A percentile compares a stretch with the other conserved stretches of the same genome.
Conservation (phyloP, 2,797 vertebrate genomes). For the Leuciscus waleckii region DNA sequence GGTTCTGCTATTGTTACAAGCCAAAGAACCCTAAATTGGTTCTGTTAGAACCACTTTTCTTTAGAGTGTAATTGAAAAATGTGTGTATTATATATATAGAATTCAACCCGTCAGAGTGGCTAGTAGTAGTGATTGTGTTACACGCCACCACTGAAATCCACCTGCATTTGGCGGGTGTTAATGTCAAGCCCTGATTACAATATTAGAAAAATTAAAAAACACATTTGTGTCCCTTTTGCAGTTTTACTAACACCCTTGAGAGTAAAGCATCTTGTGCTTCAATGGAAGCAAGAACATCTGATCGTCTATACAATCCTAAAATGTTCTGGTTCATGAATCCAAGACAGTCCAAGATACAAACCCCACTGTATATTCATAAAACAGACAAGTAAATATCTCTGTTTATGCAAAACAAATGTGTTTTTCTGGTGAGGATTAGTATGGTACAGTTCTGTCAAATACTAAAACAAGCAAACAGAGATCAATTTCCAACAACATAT, state of each 20-base stretch:
- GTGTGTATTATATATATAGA: too few relatives aligned
- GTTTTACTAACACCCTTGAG: neutral
- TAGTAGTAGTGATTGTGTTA: too few relatives aligned
- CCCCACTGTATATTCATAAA: neutral
- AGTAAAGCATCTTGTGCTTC: neutral
- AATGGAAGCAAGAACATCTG: neutral
- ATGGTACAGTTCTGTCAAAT: neutral
- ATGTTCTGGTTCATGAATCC: neutral
- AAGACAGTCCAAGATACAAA: neutral
- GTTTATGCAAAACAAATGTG: conserved; percentile 46
- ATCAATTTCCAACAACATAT: conserved; percentile 33
- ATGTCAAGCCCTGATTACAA: neutral
- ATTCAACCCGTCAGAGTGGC: too few relatives aligned
- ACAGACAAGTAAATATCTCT: neutral
- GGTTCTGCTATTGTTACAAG: too few relatives aligned
- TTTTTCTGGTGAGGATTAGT: conserved; percentile 41
- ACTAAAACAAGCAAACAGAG: conserved; percentile 14
- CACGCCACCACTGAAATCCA: too few relatives aligned
- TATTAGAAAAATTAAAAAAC: neutral
- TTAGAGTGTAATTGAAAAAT: too few relatives aligned
- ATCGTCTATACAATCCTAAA: neutral
- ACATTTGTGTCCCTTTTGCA: neutral
- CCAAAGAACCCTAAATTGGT: too few relatives aligned
- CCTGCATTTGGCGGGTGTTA: too few relatives aligned
- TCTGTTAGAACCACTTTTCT: too few relatives aligned